A percentile compares a stretch with the other conserved stretches of the same genome.
Conservation (phyloP, 92 coral and sea anemone species). For the Epizoanthus fatuus region DNA sequence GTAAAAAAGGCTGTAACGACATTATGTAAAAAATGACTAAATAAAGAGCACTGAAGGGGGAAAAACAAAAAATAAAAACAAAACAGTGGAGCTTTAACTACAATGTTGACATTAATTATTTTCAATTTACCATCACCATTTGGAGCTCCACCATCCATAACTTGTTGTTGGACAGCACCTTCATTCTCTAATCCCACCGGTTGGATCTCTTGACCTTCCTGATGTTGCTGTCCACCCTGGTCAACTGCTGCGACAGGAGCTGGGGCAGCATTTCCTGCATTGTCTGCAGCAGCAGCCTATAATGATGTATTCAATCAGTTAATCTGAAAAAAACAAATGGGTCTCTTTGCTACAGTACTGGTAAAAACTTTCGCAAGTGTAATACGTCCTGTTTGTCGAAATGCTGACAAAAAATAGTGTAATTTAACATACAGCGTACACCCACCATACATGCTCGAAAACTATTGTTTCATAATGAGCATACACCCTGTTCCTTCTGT, state of each 20-base stretch:
- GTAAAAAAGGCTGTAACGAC: too few species aligned
- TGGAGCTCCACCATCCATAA: slow-evolving; percentile 29
- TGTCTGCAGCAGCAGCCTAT: slow-evolving; percentile 28
- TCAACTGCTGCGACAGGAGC: slow-evolving; percentile 1
- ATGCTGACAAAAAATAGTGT: too few species aligned
- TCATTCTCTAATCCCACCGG: slow-evolving; percentile 12
- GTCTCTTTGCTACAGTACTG: too few species aligned
- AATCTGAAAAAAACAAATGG: not conserved
- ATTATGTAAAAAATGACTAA: too few species aligned
- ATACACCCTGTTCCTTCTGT: too few species aligned
- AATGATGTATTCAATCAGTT: not conserved
- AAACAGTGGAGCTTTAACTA: not conserved
- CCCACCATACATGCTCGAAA: too few species aligned
- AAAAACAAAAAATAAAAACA: too few species aligned
- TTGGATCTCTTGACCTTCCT: slow-evolving; percentile 14
- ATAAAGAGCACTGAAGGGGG: too few species aligned
- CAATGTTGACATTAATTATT: not conserved
- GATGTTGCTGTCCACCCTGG: slow-evolving; percentile 29
- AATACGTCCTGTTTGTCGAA: too few species aligned
- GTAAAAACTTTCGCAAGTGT: too few species aligned
- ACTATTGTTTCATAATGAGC: too few species aligned
- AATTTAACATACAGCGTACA: too few species aligned
- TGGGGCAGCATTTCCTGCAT: slow-evolving; percentile 26
- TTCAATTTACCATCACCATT: slow-evolving; percentile 6
- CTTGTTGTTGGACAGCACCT: slow-evolving; percentile 26